These are phyloP conservation scores for Nasonia longicornis DNA, from an alignment of 1,140 invertebrate genomes.

Conservation along the genomic window DNA sequence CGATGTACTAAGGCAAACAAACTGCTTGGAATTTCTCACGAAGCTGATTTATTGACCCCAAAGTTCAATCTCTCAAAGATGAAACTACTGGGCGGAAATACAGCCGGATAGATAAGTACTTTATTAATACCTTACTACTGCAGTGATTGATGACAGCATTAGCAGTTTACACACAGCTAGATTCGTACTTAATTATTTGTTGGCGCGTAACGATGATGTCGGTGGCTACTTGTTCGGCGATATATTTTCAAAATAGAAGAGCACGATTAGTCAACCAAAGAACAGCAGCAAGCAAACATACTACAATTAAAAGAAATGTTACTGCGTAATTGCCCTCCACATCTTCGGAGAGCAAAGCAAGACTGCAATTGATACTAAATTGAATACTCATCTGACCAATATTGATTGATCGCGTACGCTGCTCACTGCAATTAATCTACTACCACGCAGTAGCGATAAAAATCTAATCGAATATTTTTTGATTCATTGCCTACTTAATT, in stretches of 20 bases:
- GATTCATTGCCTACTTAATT: neutral
- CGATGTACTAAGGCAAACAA: slow-evolving; percentile 22
- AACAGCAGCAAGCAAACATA: too few relatives aligned
- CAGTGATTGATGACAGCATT: neutral
- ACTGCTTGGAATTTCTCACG: slow-evolving; percentile 24
- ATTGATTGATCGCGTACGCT: neutral
- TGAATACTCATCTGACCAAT: neutral
- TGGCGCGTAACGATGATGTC: too few relatives aligned
- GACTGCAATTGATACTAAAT: neutral
- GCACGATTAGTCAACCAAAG: too few relatives aligned
- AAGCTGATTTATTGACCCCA: slow-evolving; percentile 23
- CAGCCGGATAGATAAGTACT: neutral
- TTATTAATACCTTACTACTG: slow-evolving; percentile 4
- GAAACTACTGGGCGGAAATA: neutral
- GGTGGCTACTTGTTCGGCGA: too few relatives aligned
- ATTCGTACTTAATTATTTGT: neutral
- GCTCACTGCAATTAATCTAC: neutral
- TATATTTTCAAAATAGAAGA: too few relatives aligned
- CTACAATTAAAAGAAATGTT: neutral
- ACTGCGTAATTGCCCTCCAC: neutral
- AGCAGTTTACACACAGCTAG: neutral
- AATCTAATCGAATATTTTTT: neutral
- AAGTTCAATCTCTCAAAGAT: slow-evolving; percentile 10
- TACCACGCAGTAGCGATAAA: neutral
- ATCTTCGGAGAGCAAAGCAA: neutral